Conservation (phyloP, 2,113 vertebrate species). For the Narcine bancroftii region DNA sequence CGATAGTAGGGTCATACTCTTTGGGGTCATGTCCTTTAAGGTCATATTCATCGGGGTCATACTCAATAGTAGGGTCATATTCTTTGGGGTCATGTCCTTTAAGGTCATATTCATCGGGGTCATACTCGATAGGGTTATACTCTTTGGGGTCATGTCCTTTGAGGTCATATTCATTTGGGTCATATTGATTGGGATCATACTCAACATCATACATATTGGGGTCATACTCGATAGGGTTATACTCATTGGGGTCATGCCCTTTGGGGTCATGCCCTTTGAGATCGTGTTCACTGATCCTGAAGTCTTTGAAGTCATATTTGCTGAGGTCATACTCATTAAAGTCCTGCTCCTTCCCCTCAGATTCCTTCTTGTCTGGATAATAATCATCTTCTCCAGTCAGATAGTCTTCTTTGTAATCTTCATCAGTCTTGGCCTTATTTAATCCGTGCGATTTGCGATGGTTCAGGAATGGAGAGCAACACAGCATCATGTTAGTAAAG, state of each 20-base stretch:
- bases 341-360: conserved; percentile 57
- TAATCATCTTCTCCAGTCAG: conserved; percentile 72
- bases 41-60: conserved; percentile 78
- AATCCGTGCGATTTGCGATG: conserved; percentile 57
- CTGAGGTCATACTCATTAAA: conserved; percentile 57
- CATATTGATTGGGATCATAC: conserved; percentile 53
- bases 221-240: conserved; percentile 53
- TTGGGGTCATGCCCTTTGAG: conserved; percentile 67
- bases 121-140: conserved; percentile 74
- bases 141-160: conserved; percentile 76
- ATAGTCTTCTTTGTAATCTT: conserved; percentile 75
- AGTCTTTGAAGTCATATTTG: conserved; percentile 78
- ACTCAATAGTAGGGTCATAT: conserved; percentile 71
- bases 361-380: conserved; percentile 66
- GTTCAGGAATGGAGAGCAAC: conserved; percentile 64
- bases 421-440: conserved; percentile 78
- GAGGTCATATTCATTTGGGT: conserved; percentile 76
- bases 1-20: conserved; percentile 74
- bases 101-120: conserved; percentile 76
- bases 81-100: conserved; percentile 80
- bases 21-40: conserved; percentile 78
- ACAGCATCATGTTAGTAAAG: conserved; percentile 79
- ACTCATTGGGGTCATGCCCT: conserved; percentile 73
- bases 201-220: conserved; percentile 52
- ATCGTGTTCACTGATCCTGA: conserved; percentile 86